A percentile compares a stretch with the other conserved stretches of the same genome.
Conservation (phyloP, 2,888 invertebrate species). For the Dynastes maya region DNA sequence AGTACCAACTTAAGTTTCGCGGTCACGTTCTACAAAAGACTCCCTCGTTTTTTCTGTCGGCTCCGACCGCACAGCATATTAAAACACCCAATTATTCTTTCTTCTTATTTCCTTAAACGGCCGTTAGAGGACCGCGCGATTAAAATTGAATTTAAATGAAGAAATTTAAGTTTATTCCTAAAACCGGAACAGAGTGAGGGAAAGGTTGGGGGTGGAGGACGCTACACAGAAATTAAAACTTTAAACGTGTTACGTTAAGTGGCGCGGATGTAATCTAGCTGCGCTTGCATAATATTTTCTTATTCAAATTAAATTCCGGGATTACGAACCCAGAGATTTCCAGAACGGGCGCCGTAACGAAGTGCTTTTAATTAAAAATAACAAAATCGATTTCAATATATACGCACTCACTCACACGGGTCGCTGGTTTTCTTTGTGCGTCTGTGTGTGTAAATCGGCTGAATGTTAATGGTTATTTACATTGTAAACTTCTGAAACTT, state of each 20-base stretch:
- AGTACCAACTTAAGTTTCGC: background rate
- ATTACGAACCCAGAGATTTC: conserved; percentile 29
- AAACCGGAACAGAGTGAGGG: too few species aligned
- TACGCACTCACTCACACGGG: background rate
- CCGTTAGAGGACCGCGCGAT: background rate
- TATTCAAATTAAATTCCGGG: conserved; percentile 37
- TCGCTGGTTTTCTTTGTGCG: background rate
- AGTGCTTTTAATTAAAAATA: conserved; percentile 34
- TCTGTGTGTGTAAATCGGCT: conserved; percentile 1
- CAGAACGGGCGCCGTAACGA: conserved; percentile 7
- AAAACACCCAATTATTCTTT: conserved; percentile 19
- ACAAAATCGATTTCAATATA: conserved; percentile 34
- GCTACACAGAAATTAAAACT: conserved; percentile 29
- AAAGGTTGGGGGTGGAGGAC: background rate
- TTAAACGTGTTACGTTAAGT: conserved; percentile 35
- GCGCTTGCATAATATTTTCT: conserved; percentile 26
- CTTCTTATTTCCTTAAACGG: conserved; percentile 12
- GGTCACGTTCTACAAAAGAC: conserved; percentile 3
- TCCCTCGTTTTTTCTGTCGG: background rate
- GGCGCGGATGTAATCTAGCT: conserved; percentile 35
- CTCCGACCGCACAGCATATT: background rate
- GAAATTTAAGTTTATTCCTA: conserved; percentile 24
- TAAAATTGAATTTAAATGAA: conserved; percentile 31
- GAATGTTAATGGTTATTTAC: conserved; percentile 21
- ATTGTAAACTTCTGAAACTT: conserved; percentile 20